Evolutionary conservation across 2,888 invertebrate genomes (phyloP).

Genomic region (Aporophyla lueneburgensis): DNA sequence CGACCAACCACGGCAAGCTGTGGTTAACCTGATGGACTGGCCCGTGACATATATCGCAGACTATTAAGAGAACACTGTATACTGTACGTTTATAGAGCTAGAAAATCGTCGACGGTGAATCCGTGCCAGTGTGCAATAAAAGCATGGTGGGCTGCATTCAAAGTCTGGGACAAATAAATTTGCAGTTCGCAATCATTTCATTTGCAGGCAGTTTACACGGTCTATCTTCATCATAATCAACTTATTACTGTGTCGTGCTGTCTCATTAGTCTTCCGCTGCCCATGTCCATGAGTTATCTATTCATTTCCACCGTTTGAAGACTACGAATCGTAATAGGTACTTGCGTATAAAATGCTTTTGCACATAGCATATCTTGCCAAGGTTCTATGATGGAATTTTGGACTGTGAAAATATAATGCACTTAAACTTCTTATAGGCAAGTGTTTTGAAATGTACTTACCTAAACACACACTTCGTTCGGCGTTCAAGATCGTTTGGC

Average conservation of each 20-base stretch:
- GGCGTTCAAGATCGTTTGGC: neutral
- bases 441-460: neutral
- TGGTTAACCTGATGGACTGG: no score
- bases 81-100: neutral
- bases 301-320: neutral
- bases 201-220: constrained; percentile 1
- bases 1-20: no score
- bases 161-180: neutral
- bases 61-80: no score
- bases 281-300: neutral
- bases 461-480: neutral
- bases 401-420: neutral
- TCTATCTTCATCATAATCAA: neutral
- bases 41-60: no score
- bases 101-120: neutral
- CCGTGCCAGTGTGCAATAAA: neutral
- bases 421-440: neutral
- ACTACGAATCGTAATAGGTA: neutral
- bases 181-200: constrained; percentile 10
- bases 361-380: neutral
- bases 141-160: neutral
- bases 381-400: no score
- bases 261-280: neutral
- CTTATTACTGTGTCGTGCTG: neutral
- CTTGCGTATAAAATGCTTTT: neutral